phyloP scores from a whole-genome alignment of 2,113 vertebrate species.

The Percopsis transmontana region DNA sequence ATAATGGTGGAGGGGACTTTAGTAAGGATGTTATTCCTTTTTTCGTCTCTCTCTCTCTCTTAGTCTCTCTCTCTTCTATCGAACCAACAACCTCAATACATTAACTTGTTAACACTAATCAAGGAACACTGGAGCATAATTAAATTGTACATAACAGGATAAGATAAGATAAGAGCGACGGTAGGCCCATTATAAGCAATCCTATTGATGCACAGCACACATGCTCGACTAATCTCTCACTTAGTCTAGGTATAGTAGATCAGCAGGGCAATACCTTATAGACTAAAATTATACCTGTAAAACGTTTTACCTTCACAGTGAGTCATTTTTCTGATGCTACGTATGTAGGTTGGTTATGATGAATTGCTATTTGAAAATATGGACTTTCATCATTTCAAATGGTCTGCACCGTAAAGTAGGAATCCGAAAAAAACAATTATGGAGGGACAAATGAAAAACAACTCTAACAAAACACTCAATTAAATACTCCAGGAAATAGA shows the following conservation, averaged over 20 bases:
- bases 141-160: conserved; percentile 44
- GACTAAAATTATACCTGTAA: too few species aligned
- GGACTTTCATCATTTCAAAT: background rate
- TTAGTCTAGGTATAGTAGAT: conserved; percentile 11
- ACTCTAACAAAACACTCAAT: background rate
- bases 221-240: conserved; percentile 45
- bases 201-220: conserved; percentile 50
- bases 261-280: conserved; percentile 7
- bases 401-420: background rate
- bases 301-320: too few species aligned
- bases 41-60: background rate
- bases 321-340: too few species aligned
- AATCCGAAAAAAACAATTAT: background rate
- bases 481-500: background rate
- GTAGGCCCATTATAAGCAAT: conserved; percentile 62
- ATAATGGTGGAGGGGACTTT: too few species aligned
- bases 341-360: background rate
- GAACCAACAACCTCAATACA: conserved; percentile 31
- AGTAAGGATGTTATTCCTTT: too few species aligned
- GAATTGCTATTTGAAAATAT: background rate
- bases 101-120: conserved; percentile 39
- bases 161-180: conserved; percentile 42
- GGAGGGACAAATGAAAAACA: background rate
- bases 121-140: conserved; percentile 15
- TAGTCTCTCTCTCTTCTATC: conserved; percentile 3